phyloP scores from a whole-genome alignment of 2,797 vertebrate species.

The Amblyopsis hoosieri region DNA sequence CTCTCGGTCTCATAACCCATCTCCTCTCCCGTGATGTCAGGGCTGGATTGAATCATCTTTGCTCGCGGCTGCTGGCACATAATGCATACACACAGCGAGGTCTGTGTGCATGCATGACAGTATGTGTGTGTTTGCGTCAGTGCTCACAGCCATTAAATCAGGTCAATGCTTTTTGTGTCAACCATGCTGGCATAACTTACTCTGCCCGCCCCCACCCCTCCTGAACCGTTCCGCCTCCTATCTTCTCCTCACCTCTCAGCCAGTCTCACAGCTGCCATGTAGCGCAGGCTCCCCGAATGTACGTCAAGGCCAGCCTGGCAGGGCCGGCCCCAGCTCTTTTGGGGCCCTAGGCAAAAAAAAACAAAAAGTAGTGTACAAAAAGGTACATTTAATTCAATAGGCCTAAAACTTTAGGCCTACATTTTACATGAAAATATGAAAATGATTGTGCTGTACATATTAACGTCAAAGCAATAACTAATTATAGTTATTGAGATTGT shows the following conservation, averaged over 20 bases:
- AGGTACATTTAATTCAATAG: too few species aligned
- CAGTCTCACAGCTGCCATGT: slow-evolving; percentile 49
- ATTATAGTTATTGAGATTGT: too few species aligned
- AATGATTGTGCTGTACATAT: too few species aligned
- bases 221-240: slow-evolving; percentile 47
- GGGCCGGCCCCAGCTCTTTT: too few species aligned
- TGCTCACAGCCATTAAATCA: slow-evolving; percentile 76
- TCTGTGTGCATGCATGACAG: slow-evolving; percentile 29
- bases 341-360: too few species aligned
- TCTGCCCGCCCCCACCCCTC: slow-evolving; percentile 40
- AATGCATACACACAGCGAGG: slow-evolving; percentile 14
- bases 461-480: too few species aligned
- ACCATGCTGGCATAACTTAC: slow-evolving; percentile 59
- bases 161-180: slow-evolving; percentile 81
- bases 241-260: slow-evolving; percentile 33
- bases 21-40: slow-evolving; percentile 35
- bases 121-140: slow-evolving; percentile 39
- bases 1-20: slow-evolving; percentile 55
- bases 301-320: slow-evolving; percentile 59
- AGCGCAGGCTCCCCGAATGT: slow-evolving; percentile 74
- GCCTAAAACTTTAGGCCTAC: too few species aligned
- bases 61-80: slow-evolving; percentile 39
- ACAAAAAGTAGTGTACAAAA: too few species aligned
- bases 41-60: slow-evolving; percentile 57
- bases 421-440: too few species aligned